These are phyloP conservation scores for Neolamprologus modestus DNA, from an alignment of 2,113 vertebrate species.

Conservation along the genomic window DNA sequence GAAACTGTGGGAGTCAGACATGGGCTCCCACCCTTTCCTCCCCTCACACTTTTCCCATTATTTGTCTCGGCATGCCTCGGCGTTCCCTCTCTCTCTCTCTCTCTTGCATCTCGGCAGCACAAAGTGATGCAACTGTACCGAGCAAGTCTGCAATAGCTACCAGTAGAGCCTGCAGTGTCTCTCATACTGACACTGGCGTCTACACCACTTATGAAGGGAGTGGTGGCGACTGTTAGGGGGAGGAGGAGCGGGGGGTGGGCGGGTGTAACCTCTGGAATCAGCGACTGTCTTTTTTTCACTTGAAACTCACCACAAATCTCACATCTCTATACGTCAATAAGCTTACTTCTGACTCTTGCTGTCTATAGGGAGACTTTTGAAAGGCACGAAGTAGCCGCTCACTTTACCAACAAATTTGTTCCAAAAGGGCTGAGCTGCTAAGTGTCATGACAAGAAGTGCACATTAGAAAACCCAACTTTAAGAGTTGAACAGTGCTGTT, in stretches of 20 bases:
- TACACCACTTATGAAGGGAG: slow-evolving; percentile 40
- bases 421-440: neutral
- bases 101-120: neutral
- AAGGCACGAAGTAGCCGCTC: neutral
- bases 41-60: slow-evolving; percentile 31
- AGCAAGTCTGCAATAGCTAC: slow-evolving; percentile 43
- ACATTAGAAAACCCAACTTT: neutral
- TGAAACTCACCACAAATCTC: neutral
- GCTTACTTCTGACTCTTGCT: neutral
- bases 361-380: neutral
- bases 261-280: neutral
- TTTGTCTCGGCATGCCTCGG: slow-evolving; percentile 3
- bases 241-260: neutral
- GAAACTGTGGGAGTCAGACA: slow-evolving; percentile 27
- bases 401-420: neutral
- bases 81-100: neutral
- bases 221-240: slow-evolving; percentile 12
- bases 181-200: slow-evolving; percentile 48
- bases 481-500: neutral
- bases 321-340: neutral
- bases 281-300: neutral
- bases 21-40: slow-evolving; percentile 28
- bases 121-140: slow-evolving; percentile 58
- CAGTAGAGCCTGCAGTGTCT: slow-evolving; percentile 35
- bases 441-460: neutral